A percentile compares a stretch with the other conserved stretches of the same genome.
Evolutionary conservation across 2,113 vertebrate genomes (phyloP).

Genomic region (Malurus alboscapulatus): DNA sequence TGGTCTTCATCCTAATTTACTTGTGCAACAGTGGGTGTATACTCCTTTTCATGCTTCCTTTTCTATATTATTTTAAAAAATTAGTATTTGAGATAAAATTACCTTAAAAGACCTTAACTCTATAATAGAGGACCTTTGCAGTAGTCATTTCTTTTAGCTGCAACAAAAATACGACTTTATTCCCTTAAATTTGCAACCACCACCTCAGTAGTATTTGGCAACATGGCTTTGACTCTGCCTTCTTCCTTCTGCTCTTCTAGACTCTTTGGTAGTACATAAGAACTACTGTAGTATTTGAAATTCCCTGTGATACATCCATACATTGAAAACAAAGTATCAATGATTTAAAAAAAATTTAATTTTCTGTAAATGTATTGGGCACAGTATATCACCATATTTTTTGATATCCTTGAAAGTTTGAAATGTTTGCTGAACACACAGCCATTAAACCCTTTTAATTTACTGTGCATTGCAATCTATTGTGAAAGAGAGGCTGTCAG

Average conservation of each 20-base stretch:
- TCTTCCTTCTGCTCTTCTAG: background rate
- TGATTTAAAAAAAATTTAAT: background rate
- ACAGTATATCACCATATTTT: background rate
- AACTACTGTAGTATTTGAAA: background rate
- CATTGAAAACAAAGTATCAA: background rate
- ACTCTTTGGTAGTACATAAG: background rate
- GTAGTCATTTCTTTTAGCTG: background rate
- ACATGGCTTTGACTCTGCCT: background rate
- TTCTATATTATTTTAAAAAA: background rate
- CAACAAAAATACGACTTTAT: background rate
- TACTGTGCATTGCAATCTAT: background rate
- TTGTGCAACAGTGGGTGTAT: constrained; percentile 3
- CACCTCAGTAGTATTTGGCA: background rate
- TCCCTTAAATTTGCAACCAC: background rate
- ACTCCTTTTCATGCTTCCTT: background rate
- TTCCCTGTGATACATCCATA: background rate
- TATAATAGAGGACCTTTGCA: background rate
- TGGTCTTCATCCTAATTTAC: background rate
- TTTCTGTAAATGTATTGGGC: background rate
- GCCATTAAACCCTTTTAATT: background rate
- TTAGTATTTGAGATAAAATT: constrained; percentile 3
- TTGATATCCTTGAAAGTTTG: background rate
- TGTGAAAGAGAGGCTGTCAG: background rate
- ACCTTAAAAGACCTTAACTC: background rate
- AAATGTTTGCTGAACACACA: background rate